These are phyloP conservation scores for Trachurus trachurus DNA, from an alignment of 2,797 vertebrate species.

Conservation along the genomic window DNA sequence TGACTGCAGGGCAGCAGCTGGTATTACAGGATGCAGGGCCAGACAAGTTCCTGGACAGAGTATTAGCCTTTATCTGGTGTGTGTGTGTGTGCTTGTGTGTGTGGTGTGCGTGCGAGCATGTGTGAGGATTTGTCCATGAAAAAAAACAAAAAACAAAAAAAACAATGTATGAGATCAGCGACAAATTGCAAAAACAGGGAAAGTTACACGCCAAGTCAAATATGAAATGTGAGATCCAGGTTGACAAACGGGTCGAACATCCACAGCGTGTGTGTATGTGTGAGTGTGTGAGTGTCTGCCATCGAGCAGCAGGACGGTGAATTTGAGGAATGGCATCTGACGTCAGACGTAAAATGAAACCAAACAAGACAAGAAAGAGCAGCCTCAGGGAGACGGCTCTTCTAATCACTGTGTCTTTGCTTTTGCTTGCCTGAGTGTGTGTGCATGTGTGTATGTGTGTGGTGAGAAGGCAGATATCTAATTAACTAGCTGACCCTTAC, in stretches of 20 bases:
- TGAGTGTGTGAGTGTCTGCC: too few species aligned
- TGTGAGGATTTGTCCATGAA: background rate
- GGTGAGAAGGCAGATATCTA: background rate
- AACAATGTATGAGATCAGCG: background rate
- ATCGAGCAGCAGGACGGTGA: conserved; percentile 10
- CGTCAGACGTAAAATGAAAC: conserved; percentile 54
- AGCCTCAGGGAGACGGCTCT: conserved; percentile 34
- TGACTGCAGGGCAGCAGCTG: conserved; percentile 77
- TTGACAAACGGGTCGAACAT: conserved; percentile 56
- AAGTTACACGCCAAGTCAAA: background rate
- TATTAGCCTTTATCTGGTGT: conserved; percentile 52
- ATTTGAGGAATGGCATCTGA: conserved; percentile 63
- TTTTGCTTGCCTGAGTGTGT: conserved; percentile 18
- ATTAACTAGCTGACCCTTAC: background rate
- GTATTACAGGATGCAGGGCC: conserved; percentile 69
- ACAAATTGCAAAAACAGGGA: conserved; percentile 7
- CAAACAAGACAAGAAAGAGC: conserved; percentile 41
- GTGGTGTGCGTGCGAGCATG: conserved; percentile 27
- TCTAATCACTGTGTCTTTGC: conserved; percentile 33
- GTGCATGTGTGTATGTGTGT: conserved; percentile 15
- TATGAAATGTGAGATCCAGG: conserved; percentile 32
- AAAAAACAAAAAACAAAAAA: background rate
- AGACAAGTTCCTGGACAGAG: conserved; percentile 78
- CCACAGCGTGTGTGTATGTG: background rate
- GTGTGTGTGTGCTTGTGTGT: conserved; percentile 39